Evolutionary conservation across 2,888 invertebrate genomes (phyloP), one percentile per base, ranked within the genome.

Genomic region (Cantharis flavilabris): DNA sequence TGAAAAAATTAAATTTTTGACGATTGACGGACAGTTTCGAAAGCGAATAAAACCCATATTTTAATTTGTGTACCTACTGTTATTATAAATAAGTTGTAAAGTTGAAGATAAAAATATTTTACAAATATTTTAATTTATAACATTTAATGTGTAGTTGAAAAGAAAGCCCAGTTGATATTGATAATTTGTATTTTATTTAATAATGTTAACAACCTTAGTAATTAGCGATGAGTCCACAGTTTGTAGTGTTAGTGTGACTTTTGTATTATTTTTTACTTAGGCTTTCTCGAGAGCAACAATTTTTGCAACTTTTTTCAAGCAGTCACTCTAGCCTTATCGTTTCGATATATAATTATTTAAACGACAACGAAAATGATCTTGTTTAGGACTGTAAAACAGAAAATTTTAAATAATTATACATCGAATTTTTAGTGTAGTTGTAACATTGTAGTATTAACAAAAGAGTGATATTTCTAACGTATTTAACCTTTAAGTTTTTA

Each of bases 381-480:
- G 62, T 26, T 64, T 74, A 16, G 18, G 30, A 69, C 14, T 13
- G 11, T 30, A 18, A 16, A 14, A n/a, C 9, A 67, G n/a, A 10
- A 67, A 65, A 16, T 23, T 69, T 73, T 71, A 71, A 78, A 79
- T 76, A 76, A 72, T 79, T 79, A 76, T 79, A 79, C 76, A 70
- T 63, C 70, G 26, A 69, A 67, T 62, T 26, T 28, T 80, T 81
- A 81, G 80, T 80, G 82, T 83, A 83, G 83, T 83, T n/a, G 81
- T 81, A 82, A 85, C 85, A 83, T 84, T 83, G 84, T 87, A 87
- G 87, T 87, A 87, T 87, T 87, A 87, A 87, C 87, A 85, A 83
- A 83, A 84, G 87, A 87, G 88, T 88, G 88, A 88, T 87, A 87
- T 88, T 87, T 84, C 81, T 82, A 84, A 84, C 83, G 81, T 83